Percentiles rank a stretch among this genome's conserved stretches.
Evolutionary conservation across 1,140 invertebrate genomes (phyloP).

Genomic region (Drosophila rufa): DNA sequence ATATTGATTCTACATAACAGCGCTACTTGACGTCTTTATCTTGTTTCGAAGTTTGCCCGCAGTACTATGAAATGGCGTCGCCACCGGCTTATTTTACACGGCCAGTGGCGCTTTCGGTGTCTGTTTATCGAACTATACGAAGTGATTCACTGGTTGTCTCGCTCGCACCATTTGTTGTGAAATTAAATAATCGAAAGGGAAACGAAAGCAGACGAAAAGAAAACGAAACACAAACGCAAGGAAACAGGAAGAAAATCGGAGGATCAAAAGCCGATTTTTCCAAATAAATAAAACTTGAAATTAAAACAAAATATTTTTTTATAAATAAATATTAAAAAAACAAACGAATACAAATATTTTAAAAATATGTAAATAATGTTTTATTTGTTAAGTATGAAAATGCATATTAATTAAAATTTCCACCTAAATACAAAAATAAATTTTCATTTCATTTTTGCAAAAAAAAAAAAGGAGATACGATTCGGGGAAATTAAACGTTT

Average conservation of each 20-base stretch:
- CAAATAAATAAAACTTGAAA: background rate
- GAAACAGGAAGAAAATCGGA: background rate
- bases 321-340: background rate
- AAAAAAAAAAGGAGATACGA: background rate
- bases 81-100: slow-evolving; percentile 11
- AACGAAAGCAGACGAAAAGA: background rate
- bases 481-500: slow-evolving; percentile 7
- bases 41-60: slow-evolving; percentile 4
- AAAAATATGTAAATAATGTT: background rate
- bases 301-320: too few species aligned
- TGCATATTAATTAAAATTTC: background rate
- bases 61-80: slow-evolving; percentile 1
- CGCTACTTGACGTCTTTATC: background rate
- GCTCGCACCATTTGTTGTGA: slow-evolving; percentile 27
- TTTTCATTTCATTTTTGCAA: background rate
- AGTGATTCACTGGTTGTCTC: background rate
- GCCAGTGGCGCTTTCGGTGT: background rate
- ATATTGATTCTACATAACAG: slow-evolving; percentile 11
- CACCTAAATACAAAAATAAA: background rate
- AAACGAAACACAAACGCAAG: slow-evolving; percentile 2
- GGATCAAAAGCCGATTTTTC: background rate
- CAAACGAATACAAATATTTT: background rate
- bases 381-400: background rate
- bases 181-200: slow-evolving; percentile 23
- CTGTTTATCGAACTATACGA: background rate